Percentiles rank a stretch among this genome's conserved stretches.
phyloP scores from a whole-genome alignment of 1,140 invertebrate genomes.

The Chionoecetes opilio region DNA sequence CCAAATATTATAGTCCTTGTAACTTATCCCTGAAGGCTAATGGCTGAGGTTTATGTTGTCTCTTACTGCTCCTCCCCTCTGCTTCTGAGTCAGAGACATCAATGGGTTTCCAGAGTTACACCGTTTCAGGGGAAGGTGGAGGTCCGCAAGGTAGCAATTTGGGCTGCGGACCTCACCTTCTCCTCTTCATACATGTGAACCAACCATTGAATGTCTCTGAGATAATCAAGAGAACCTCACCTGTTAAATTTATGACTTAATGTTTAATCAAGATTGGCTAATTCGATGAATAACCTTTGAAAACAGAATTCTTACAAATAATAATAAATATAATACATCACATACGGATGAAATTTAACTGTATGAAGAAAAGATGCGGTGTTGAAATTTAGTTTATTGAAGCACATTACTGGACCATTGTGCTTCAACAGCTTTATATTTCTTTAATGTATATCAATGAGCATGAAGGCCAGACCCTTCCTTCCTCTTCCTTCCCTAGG shows the following conservation, averaged over 20 bases:
- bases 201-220: conserved; percentile 76
- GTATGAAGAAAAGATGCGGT: conserved; percentile 17
- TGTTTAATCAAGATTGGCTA: background rate
- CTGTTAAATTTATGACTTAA: conserved; percentile 68
- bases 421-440: conserved; percentile 66
- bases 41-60: conserved; percentile 67
- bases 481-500: background rate
- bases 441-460: conserved; percentile 63
- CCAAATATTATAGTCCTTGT: conserved; percentile 57
- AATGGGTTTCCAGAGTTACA: conserved; percentile 72
- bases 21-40: conserved; percentile 59
- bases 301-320: background rate
- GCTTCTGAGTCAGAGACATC: conserved; percentile 71
- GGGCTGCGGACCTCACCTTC: conserved; percentile 55
- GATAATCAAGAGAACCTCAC: conserved; percentile 77
- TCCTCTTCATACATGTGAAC: conserved; percentile 69
- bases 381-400: conserved; percentile 55
- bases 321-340: background rate
- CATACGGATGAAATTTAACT: conserved; percentile 21
- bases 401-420: conserved; percentile 77
- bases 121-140: conserved; percentile 64
- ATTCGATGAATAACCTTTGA: conserved; percentile 45
- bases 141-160: conserved; percentile 44
- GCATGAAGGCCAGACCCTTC: conserved; percentile 52
- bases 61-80: conserved; percentile 58